Percentiles rank a stretch among this genome's conserved stretches.
These are phyloP conservation scores for Megalopta genalis DNA, from an alignment of 1,140 invertebrate species.

Conservation along the genomic window DNA sequence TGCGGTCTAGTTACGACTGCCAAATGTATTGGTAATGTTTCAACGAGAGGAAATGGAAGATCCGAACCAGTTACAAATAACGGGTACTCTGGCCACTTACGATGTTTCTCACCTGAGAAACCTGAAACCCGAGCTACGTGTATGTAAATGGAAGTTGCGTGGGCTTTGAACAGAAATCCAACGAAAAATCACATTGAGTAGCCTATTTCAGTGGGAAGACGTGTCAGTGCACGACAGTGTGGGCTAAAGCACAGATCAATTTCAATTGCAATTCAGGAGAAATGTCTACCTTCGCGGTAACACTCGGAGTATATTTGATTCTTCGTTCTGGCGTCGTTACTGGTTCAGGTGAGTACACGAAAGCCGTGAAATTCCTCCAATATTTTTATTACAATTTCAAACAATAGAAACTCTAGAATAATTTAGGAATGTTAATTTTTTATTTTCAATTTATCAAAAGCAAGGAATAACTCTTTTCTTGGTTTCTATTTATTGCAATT, in stretches of 20 bases:
- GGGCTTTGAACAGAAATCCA: conserved; percentile 39
- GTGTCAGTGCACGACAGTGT: neutral
- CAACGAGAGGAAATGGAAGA: conserved; percentile 31
- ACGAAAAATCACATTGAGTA: conserved; percentile 6
- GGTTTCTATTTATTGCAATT: too few species aligned
- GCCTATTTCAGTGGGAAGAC: conserved; percentile 26
- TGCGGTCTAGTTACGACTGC: too few species aligned
- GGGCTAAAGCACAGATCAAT: neutral
- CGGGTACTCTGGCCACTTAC: conserved; percentile 49
- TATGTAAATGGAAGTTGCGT: conserved; percentile 23
- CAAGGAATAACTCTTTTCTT: neutral
- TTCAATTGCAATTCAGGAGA: neutral
- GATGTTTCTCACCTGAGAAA: neutral
- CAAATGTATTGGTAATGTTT: neutral
- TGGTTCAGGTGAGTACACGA: conserved; percentile 40
- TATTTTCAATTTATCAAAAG: neutral
- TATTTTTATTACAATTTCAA: neutral
- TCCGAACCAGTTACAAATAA: conserved; percentile 58
- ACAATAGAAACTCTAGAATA: neutral
- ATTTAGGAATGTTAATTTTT: neutral
- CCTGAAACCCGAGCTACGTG: conserved; percentile 7
- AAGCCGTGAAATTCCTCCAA: neutral
- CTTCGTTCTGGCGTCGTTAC: neutral
- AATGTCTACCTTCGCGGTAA: conserved; percentile 17
- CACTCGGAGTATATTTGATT: neutral